Percentiles rank a stretch among this genome's conserved stretches.
Conservation (phyloP, 2,888 invertebrate species). For the Anorthoa munda region DNA sequence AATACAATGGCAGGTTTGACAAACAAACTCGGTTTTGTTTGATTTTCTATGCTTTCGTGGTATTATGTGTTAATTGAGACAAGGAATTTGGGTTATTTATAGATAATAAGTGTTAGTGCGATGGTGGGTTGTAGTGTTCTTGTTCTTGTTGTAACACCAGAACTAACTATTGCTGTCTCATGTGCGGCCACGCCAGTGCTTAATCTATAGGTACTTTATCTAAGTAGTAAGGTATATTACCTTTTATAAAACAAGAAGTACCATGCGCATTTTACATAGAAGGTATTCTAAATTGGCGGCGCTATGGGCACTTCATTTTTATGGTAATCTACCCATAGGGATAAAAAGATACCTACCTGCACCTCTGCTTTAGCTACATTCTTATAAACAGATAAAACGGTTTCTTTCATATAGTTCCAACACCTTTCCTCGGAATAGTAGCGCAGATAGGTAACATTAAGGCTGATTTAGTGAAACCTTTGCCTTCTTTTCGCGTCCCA, state of each 20-base stretch:
- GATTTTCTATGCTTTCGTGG: too few species aligned
- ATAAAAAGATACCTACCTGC: constrained; percentile 15
- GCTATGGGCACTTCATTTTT: constrained; percentile 51
- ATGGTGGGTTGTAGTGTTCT: too few species aligned
- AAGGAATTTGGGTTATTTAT: too few species aligned
- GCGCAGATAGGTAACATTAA: constrained; percentile 61
- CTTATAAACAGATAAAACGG: constrained; percentile 44
- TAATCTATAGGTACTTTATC: too few species aligned
- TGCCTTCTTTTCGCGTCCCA: constrained; percentile 47
- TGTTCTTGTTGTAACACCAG: too few species aligned
- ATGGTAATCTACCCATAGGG: constrained; percentile 48
- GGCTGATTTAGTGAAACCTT: constrained; percentile 64
- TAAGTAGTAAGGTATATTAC: neutral
- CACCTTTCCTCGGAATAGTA: constrained; percentile 48
- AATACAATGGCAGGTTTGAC: too few species aligned
- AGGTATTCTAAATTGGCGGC: constrained; percentile 41
- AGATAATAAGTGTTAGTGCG: too few species aligned
- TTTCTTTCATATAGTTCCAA: constrained; percentile 34
- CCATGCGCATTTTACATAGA: constrained; percentile 33
- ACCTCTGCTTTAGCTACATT: constrained; percentile 46
- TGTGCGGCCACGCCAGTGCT: too few species aligned
- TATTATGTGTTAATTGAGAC: too few species aligned
- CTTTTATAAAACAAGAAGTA: constrained; percentile 37
- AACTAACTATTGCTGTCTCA: too few species aligned
- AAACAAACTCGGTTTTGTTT: too few species aligned